A percentile compares a stretch with the other conserved stretches of the same genome.
These are phyloP conservation scores for Heliconius hermathena DNA, from an alignment of 1,140 invertebrate genomes.

Conservation along the genomic window DNA sequence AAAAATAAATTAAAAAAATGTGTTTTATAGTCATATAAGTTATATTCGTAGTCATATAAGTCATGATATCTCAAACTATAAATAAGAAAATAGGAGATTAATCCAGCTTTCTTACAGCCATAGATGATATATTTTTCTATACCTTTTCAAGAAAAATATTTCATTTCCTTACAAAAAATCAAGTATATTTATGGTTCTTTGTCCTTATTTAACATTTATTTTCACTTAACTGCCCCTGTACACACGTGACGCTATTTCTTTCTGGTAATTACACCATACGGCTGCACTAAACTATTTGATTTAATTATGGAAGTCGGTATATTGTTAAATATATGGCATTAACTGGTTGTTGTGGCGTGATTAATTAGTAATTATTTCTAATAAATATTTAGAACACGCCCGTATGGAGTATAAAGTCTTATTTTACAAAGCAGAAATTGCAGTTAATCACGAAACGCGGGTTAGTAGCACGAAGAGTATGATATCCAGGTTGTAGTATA, in stretches of 20 bases:
- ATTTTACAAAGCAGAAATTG: background rate
- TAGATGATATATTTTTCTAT: too few relatives aligned
- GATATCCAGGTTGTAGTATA: background rate
- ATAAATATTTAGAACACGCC: slow-evolving; percentile 13
- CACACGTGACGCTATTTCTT: background rate
- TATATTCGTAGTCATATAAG: too few relatives aligned
- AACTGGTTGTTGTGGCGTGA: slow-evolving; percentile 1
- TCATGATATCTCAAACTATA: too few relatives aligned
- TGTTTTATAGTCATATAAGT: too few relatives aligned
- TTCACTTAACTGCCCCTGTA: too few relatives aligned
- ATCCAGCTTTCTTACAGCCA: background rate
- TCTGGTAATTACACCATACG: background rate
- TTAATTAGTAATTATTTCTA: slow-evolving; percentile 13
- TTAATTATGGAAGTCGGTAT: background rate
- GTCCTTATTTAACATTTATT: too few relatives aligned
- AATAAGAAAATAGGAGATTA: background rate
- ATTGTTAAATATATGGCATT: background rate
- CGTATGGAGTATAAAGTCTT: slow-evolving; percentile 5
- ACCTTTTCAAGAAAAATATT: too few relatives aligned
- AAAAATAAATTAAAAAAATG: too few relatives aligned
- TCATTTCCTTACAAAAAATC: background rate
- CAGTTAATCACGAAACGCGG: background rate
- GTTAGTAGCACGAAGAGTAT: background rate
- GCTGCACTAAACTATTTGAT: slow-evolving; percentile 5
- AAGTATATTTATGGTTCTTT: background rate